Evolutionary conservation across 2,113 vertebrate species (phyloP).

Genomic region (Cebidichthys violaceus): DNA sequence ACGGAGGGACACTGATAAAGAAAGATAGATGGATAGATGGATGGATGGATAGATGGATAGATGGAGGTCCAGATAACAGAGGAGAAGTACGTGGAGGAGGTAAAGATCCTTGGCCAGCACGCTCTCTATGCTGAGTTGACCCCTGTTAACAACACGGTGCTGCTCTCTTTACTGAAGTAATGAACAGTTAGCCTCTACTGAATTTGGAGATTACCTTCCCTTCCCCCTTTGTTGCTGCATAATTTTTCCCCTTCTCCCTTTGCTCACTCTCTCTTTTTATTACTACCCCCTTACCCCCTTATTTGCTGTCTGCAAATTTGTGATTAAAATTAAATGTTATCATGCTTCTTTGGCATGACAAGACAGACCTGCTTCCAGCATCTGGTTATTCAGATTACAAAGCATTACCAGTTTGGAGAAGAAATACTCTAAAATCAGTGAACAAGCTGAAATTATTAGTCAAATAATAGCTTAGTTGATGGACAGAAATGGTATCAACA

Average conservation of each 20-base stretch:
- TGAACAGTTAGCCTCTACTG: slow-evolving; percentile 43
- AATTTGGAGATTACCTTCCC: slow-evolving; percentile 20
- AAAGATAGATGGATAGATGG: slow-evolving; percentile 33
- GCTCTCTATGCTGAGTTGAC: slow-evolving; percentile 28
- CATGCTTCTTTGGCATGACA: not conserved
- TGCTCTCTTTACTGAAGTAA: slow-evolving; percentile 39
- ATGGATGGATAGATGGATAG: slow-evolving; percentile 20
- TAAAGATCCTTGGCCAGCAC: not conserved
- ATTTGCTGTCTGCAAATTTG: not conserved
- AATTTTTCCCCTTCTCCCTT: not conserved
- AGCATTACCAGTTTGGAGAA: not conserved
- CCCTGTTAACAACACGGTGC: slow-evolving; percentile 38
- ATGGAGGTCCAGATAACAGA: slow-evolving; percentile 23
- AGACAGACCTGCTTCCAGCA: slow-evolving; percentile 1
- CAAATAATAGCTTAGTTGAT: not conserved
- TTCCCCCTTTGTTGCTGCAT: slow-evolving; percentile 1
- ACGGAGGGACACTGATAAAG: not conserved
- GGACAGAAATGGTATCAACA: not conserved
- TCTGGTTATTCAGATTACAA: not conserved
- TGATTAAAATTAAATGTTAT: not conserved
- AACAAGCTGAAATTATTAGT: not conserved
- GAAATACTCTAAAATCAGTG: not conserved
- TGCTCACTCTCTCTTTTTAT: not conserved
- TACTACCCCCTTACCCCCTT: not conserved
- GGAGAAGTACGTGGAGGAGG: not conserved